Percentiles rank a stretch among this genome's conserved stretches.
Conservation (phyloP, 2,888 invertebrate genomes). For the Cepaea hortensis region DNA sequence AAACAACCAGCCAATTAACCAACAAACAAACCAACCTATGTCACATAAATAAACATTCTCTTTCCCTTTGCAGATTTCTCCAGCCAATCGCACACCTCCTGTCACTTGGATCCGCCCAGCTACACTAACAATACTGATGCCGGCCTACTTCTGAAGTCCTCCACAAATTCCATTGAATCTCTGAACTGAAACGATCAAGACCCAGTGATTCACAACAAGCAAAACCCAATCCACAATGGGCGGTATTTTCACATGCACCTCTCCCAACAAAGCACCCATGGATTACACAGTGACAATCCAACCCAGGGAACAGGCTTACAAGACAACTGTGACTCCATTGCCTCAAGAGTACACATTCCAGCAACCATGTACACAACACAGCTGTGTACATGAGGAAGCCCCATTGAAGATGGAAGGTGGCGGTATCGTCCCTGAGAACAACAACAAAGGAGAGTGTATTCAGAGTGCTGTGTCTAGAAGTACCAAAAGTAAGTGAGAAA, state of each 20-base stretch:
- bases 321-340: not conserved
- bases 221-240: conserved; percentile 7
- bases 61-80: too few relatives aligned
- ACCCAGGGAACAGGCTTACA: not conserved
- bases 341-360: not conserved
- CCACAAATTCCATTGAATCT: too few relatives aligned
- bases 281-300: conserved; percentile 29
- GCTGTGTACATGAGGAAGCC: not conserved
- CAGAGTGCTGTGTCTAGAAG: not conserved
- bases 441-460: not conserved
- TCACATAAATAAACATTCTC: too few relatives aligned
- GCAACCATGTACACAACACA: not conserved
- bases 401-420: not conserved
- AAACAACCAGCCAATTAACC: too few relatives aligned
- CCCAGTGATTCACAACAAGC: not conserved
- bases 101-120: too few relatives aligned
- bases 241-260: conserved; percentile 16
- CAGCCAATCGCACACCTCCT: too few relatives aligned
- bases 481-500: conserved; percentile 12
- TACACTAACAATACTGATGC: too few relatives aligned
- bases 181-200: not conserved
- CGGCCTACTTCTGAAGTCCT: too few relatives aligned
- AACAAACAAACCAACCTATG: too few relatives aligned
- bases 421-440: not conserved
- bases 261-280: conserved; percentile 16